A percentile compares a stretch with the other conserved stretches of the same genome.
These are phyloP conservation scores for Celastrina argiolus DNA, from an alignment of 2,888 invertebrate species.

Conservation along the genomic window DNA sequence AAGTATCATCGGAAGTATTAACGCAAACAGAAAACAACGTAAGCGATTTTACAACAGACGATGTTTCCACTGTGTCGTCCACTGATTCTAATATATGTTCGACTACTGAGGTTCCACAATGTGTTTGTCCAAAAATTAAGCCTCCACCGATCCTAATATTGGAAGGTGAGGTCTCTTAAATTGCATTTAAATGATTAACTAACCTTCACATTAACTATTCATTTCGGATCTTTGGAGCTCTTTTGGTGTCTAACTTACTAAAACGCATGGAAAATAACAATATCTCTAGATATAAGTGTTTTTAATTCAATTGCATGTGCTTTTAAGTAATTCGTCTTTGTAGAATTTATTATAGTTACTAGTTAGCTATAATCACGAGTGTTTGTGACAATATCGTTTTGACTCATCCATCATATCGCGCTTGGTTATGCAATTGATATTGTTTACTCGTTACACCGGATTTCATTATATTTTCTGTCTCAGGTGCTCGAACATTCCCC, in stretches of 20 bases:
- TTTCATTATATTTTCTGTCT: slow-evolving; percentile 37
- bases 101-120: slow-evolving; percentile 50
- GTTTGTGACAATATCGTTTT: not conserved
- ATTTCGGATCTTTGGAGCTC: slow-evolving; percentile 42
- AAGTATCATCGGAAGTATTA: slow-evolving; percentile 23
- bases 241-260: slow-evolving; percentile 53
- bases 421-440: slow-evolving; percentile 41
- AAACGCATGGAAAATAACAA: slow-evolving; percentile 46
- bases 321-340: slow-evolving; percentile 27
- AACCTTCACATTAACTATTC: slow-evolving; percentile 59
- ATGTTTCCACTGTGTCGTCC: slow-evolving; percentile 29
- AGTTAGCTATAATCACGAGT: not conserved
- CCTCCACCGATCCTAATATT: slow-evolving; percentile 87
- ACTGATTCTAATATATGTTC: slow-evolving; percentile 40
- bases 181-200: slow-evolving; percentile 49
- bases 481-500: slow-evolving; percentile 92
- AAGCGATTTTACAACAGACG: slow-evolving; percentile 39
- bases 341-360: not conserved
- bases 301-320: slow-evolving; percentile 46
- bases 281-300: slow-evolving; percentile 23
- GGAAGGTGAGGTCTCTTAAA: slow-evolving; percentile 84
- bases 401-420: slow-evolving; percentile 54
- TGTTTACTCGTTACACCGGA: slow-evolving; percentile 17
- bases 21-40: slow-evolving; percentile 34
- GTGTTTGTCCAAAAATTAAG: slow-evolving; percentile 66